A percentile compares a stretch with the other conserved stretches of the same genome.
These are phyloP conservation scores for Gallinago nigripennis DNA, from an alignment of 2,797 vertebrate genomes.

Conservation along the genomic window DNA sequence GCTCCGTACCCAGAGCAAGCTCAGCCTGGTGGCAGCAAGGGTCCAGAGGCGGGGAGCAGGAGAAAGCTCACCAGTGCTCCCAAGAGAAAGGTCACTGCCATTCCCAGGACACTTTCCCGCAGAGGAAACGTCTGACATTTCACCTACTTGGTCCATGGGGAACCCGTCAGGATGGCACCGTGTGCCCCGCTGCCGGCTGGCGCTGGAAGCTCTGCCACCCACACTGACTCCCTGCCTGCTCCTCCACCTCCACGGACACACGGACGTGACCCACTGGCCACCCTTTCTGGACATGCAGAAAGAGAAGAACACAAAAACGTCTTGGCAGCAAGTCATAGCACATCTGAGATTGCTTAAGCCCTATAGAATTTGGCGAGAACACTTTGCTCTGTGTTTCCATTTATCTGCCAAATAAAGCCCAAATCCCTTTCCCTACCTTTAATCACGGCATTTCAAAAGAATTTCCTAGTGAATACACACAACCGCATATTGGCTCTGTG, in stretches of 20 bases:
- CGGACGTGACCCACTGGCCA: neutral
- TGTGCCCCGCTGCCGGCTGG: rapidly evolving
- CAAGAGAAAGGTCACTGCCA: neutral
- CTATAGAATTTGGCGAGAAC: neutral
- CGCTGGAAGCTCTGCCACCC: rapidly evolving
- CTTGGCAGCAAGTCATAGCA: neutral
- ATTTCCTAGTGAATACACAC: neutral
- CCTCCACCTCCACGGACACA: neutral
- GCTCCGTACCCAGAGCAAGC: neutral
- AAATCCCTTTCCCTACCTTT: neutral
- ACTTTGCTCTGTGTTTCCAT: neutral
- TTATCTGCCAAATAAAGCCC: neutral
- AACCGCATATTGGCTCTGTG: neutral
- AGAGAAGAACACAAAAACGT: neutral
- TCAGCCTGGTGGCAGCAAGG: rapidly evolving
- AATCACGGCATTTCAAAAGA: constrained; percentile 14
- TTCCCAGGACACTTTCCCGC: neutral
- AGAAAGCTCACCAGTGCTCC: neutral
- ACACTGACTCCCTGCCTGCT: neutral
- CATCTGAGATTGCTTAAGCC: neutral
- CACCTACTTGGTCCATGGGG: rapidly evolving
- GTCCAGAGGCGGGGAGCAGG: neutral
- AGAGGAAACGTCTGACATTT: neutral
- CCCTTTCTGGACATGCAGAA: neutral
- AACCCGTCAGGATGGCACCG: neutral